Conservation (phyloP, 1,140 invertebrate species). For the Apis laboriosa region DNA sequence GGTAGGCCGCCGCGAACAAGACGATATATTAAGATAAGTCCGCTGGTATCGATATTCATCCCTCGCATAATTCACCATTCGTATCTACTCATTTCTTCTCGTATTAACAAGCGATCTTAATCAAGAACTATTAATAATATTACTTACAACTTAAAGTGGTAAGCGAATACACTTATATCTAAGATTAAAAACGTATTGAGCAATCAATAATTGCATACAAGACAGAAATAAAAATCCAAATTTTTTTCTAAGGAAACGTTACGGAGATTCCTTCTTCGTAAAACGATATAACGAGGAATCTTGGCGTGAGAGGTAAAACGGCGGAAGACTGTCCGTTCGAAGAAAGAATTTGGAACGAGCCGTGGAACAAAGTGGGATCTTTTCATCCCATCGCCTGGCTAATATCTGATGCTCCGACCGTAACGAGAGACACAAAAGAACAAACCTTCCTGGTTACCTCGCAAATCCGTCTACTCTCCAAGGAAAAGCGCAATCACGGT, state of each 20-base stretch:
- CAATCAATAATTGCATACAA: no score
- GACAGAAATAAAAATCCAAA: no score
- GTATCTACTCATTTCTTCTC: neutral
- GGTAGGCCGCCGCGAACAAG: conserved; percentile 41
- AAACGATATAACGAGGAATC: no score
- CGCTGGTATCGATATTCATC: conserved; percentile 20
- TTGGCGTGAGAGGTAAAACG: neutral
- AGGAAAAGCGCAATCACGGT: conserved; percentile 25
- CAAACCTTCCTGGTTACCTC: neutral
- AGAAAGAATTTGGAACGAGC: neutral
- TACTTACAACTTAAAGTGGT: no score
- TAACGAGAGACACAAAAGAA: neutral
- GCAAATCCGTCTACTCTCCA: neutral
- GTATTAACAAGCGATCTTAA: accelerated
- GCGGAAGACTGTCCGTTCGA: neutral
- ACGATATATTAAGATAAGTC: conserved; percentile 50
- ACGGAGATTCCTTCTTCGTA: no score
- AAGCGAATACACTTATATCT: no score
- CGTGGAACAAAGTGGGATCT: neutral
- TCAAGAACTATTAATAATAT: no score
- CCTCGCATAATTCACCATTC: neutral
- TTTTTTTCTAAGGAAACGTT: no score
- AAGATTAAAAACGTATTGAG: no score
- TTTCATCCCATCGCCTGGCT: neutral
- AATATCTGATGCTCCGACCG: neutral